Evolutionary conservation across 1,140 invertebrate genomes (phyloP).

Genomic region (Pseudobourletiella spinata): DNA sequence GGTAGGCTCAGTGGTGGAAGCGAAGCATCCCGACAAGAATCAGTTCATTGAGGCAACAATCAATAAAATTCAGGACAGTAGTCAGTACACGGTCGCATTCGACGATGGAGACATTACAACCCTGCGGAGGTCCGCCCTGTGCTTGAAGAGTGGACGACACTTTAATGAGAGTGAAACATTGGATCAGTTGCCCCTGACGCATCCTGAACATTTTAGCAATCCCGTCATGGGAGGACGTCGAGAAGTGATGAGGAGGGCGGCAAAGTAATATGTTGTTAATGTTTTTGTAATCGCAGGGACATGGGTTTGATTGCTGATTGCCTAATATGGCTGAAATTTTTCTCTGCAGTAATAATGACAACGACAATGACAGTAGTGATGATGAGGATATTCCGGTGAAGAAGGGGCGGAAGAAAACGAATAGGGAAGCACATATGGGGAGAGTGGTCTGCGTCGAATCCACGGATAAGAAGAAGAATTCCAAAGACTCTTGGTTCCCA

Average conservation of each 20-base stretch:
- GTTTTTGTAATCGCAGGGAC: too few species aligned
- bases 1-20: slow-evolving; percentile 66
- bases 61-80: slow-evolving; percentile 90
- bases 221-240: slow-evolving; percentile 74
- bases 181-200: slow-evolving; percentile 76
- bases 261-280: too few species aligned
- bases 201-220: slow-evolving; percentile 89
- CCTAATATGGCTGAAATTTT: too few species aligned
- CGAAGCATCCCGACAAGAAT: slow-evolving; percentile 78
- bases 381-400: slow-evolving; percentile 43
- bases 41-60: slow-evolving; percentile 83
- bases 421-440: slow-evolving; percentile 59
- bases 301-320: too few species aligned
- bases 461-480: slow-evolving; percentile 58
- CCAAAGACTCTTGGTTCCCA: slow-evolving; percentile 80
- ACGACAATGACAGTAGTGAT: slow-evolving; percentile 40
- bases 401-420: slow-evolving; percentile 46
- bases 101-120: slow-evolving; percentile 98
- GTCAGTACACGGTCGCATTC: slow-evolving; percentile 98
- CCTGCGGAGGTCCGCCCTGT: slow-evolving; percentile 81
- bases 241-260: slow-evolving; percentile 57
- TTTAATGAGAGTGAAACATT: slow-evolving; percentile 95
- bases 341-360: slow-evolving; percentile 58
- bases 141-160: slow-evolving; percentile 92
- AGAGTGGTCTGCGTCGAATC: slow-evolving; percentile 74